phyloP scores from a whole-genome alignment of 2,113 vertebrate species.

The Catharus minimus region DNA sequence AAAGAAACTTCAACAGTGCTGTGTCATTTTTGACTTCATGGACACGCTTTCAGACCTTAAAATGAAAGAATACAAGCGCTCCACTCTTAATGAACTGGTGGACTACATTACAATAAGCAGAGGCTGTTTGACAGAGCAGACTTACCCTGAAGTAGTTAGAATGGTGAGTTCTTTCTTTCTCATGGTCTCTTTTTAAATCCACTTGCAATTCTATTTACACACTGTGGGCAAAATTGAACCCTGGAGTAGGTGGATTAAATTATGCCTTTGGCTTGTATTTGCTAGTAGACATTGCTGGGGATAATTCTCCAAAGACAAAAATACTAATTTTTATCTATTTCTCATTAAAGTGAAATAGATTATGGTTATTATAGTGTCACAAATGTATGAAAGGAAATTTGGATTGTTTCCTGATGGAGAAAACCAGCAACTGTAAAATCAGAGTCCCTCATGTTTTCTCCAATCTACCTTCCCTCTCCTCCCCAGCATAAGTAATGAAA shows the following conservation, averaged over 20 bases:
- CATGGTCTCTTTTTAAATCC: conserved; percentile 63
- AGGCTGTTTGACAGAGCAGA: conserved; percentile 98
- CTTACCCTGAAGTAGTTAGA: conserved; percentile 99
- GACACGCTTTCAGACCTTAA: conserved; percentile 99
- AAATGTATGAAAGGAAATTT: background rate
- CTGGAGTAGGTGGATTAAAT: conserved; percentile 48
- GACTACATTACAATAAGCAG: conserved; percentile 99
- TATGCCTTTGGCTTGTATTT: conserved; percentile 41
- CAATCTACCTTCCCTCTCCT: background rate
- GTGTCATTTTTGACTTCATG: conserved; percentile 99
- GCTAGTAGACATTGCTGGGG: background rate
- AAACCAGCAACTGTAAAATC: background rate
- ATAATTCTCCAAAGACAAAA: conserved; percentile 28
- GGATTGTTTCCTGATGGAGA: background rate
- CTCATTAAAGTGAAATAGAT: conserved; percentile 19
- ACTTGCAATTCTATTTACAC: background rate
- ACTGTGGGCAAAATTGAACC: background rate
- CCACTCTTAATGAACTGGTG: conserved; percentile 99
- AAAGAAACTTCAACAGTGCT: conserved; percentile 99
- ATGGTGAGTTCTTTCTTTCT: conserved; percentile 89
- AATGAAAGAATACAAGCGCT: conserved; percentile 99
- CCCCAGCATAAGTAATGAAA: background rate
- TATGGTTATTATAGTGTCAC: background rate
- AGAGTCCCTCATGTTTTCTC: background rate
- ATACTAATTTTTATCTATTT: background rate